A percentile compares a stretch with the other conserved stretches of the same genome.
These are phyloP conservation scores for Harmothoe impar DNA, from an alignment of 2,888 invertebrate species.

Conservation along the genomic window DNA sequence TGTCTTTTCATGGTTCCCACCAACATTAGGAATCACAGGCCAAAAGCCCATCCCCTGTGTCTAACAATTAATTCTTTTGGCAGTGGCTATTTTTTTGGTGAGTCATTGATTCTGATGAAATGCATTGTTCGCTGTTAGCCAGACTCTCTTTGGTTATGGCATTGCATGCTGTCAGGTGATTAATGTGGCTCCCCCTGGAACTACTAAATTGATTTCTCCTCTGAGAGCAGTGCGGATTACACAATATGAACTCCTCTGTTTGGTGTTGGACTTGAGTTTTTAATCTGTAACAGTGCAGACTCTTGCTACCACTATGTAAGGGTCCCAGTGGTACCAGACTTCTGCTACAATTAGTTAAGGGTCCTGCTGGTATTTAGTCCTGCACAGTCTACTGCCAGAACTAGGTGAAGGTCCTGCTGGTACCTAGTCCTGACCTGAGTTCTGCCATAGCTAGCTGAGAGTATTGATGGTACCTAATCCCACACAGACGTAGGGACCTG, in stretches of 20 bases:
- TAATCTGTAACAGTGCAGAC: neutral
- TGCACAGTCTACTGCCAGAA: no score
- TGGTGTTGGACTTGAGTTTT: neutral
- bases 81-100: neutral
- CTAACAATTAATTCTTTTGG: neutral
- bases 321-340: no score
- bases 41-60: neutral
- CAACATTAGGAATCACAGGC: neutral
- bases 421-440: no score
- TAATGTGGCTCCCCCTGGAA: neutral
- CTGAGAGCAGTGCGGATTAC: neutral
- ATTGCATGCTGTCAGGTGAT: neutral
- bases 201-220: conserved; percentile 16
- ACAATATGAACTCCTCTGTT: neutral
- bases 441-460: no score
- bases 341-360: no score
- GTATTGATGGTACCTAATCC: no score
- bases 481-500: no score
- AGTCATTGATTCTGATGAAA: neutral
- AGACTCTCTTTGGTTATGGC: neutral
- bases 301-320: neutral
- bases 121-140: neutral
- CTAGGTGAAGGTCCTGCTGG: no score
- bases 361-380: no score
- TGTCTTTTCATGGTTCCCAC: neutral